These are phyloP conservation scores for Anodontia alba DNA, from an alignment of 2,888 invertebrate genomes.

Conservation along the genomic window DNA sequence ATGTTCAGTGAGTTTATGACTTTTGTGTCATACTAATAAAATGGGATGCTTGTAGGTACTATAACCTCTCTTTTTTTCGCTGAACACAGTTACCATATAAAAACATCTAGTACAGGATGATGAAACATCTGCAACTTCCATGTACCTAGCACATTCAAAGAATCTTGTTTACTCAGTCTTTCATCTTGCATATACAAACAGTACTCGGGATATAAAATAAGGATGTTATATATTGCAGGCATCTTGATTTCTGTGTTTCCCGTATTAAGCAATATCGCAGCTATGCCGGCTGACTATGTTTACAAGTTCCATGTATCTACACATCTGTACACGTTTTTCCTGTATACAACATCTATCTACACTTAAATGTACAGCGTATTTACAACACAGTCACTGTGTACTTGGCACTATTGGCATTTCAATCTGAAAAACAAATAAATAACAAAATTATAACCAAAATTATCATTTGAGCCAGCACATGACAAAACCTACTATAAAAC, in stretches of 20 bases:
- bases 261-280: not conserved
- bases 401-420: slow-evolving; percentile 62
- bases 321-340: not conserved
- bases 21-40: too few relatives aligned
- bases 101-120: too few relatives aligned
- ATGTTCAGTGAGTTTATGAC: too few relatives aligned
- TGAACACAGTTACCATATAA: too few relatives aligned
- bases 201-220: not conserved
- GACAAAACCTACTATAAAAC: too few relatives aligned
- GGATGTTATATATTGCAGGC: not conserved
- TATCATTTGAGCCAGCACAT: too few relatives aligned
- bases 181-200: not conserved
- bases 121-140: not conserved
- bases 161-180: not conserved
- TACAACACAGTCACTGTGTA: slow-evolving; percentile 50
- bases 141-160: not conserved
- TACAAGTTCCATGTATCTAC: not conserved
- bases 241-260: not conserved
- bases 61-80: too few relatives aligned
- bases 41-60: too few relatives aligned
- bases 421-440: slow-evolving; percentile 43
- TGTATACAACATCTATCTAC: slow-evolving; percentile 30
- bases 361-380: slow-evolving; percentile 49
- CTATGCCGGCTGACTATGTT: not conserved
- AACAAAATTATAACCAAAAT: not conserved